Percentiles rank a stretch among this genome's conserved stretches.
These are phyloP conservation scores for Saguinus midas DNA, from an alignment of 2,113 vertebrate species.

Conservation along the genomic window DNA sequence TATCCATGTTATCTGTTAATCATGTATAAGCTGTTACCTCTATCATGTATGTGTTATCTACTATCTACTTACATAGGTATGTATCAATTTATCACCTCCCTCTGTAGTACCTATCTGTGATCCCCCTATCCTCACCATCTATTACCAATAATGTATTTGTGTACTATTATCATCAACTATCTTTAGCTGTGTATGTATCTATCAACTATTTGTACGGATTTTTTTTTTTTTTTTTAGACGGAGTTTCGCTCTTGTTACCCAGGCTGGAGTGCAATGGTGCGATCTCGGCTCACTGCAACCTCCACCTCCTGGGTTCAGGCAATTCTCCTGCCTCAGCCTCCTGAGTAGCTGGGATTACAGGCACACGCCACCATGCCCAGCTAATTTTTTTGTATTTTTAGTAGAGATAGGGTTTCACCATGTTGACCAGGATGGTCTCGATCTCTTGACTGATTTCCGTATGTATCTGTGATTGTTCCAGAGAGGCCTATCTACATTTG, in stretches of 20 bases:
- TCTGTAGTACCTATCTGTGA: background rate
- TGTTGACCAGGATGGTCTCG: too few relatives aligned
- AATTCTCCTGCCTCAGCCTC: too few relatives aligned
- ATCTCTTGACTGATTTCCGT: too few relatives aligned
- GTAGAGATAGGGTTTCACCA: too few relatives aligned
- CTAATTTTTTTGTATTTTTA: too few relatives aligned
- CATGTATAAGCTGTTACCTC: background rate
- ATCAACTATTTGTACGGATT: background rate
- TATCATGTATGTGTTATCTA: background rate
- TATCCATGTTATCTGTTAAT: background rate
- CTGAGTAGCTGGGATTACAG: too few relatives aligned
- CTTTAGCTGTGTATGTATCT: background rate
- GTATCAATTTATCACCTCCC: background rate
- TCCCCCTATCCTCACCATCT: background rate
- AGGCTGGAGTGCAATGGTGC: too few relatives aligned
- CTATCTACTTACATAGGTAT: background rate
- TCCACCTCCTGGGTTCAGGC: too few relatives aligned
- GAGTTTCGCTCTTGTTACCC: too few relatives aligned
- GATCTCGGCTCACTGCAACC: too few relatives aligned
- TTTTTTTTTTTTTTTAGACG: too few relatives aligned
- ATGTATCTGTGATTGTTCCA: background rate
- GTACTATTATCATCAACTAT: background rate
- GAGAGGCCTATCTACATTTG: background rate
- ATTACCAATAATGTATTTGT: background rate
- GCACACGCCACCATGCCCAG: too few relatives aligned